Percentiles rank a stretch among this genome's conserved stretches.
These are phyloP conservation scores for Nipponia nippon DNA, from an alignment of 2,113 vertebrate species.

Conservation along the genomic window DNA sequence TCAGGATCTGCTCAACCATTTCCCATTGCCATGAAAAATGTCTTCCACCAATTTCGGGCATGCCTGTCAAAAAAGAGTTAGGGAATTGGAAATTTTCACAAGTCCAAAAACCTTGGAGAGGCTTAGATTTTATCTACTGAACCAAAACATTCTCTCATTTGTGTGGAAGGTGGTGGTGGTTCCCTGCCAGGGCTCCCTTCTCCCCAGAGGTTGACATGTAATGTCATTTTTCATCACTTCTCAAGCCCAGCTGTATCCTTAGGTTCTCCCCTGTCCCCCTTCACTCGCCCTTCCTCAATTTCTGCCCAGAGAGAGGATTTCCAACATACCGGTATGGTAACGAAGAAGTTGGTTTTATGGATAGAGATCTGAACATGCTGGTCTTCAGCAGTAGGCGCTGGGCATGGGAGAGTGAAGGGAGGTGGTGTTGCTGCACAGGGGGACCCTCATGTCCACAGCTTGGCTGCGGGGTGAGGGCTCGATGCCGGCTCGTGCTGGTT, in stretches of 20 bases:
- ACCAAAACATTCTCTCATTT: no score
- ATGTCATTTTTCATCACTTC: neutral
- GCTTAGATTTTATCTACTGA: neutral
- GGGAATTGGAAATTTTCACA: neutral
- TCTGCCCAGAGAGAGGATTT: neutral
- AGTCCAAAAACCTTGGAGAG: neutral
- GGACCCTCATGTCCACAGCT: neutral
- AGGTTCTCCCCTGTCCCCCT: neutral
- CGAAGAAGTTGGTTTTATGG: neutral
- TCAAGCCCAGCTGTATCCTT: neutral
- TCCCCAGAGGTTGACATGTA: neutral
- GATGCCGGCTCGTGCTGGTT: neutral
- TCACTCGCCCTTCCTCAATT: neutral
- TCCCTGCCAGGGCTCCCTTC: neutral
- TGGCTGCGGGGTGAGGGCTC: neutral
- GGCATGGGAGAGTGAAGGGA: neutral
- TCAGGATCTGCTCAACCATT: neutral
- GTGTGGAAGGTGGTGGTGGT: neutral
- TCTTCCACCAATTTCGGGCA: accelerated
- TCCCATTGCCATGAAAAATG: neutral
- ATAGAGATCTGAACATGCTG: neutral
- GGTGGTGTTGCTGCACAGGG: neutral
- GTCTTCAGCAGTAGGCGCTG: neutral
- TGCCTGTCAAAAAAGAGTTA: neutral
- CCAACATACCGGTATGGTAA: neutral